Evolutionary conservation across 1,140 invertebrate genomes (phyloP), one percentile per base, ranked within the genome.

Genomic region (Pogonomyrmex californicus): DNA sequence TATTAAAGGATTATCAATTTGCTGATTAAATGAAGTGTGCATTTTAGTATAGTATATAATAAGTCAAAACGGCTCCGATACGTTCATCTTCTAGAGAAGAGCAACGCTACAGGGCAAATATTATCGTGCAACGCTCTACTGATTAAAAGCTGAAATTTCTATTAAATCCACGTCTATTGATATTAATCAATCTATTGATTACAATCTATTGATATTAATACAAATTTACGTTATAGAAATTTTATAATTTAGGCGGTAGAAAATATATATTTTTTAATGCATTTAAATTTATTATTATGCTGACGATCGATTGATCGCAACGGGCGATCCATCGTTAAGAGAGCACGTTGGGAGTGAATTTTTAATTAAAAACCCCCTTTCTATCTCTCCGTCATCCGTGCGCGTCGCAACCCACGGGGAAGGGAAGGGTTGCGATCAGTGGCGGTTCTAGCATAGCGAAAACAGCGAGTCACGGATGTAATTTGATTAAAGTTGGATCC

Each of bases 401-500:
- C 56, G 65, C 68, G 14, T 83, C 30, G 58, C 47, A 38, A 44
- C 9, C 47, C 66, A 58, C 66, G 63, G 56, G 23, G 9, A 7
- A 63, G 75, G 38, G n/a, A 77, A 38, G 49, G 7, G 56, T 49
- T 41, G 66, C 79, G 63, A 86, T 86, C 81, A 63, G 70, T 79
- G 79, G 23, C 68, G 89, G 54, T 77, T 63, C 56, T 47, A 14
- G 58, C 79, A 79, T 58, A 60, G 51, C 44, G 81, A 86, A 88
- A 88, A 90, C 88, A 90, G 78, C 88, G 86, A 86, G 88, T 90
- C 89, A 90, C 81, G 81, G 76, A 58, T 90, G 89, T 91, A 91
- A 91, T 91, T 91, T 90, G 90, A 91, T 91, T 91, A 91, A 91
- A 91, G 81, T 91, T 86, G 79, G 88, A 85, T 90, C 75, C 76